Evolutionary conservation across 1,140 invertebrate genomes (phyloP), one percentile per base, ranked within the genome.

Genomic region (Luehdorfia chinensis): DNA sequence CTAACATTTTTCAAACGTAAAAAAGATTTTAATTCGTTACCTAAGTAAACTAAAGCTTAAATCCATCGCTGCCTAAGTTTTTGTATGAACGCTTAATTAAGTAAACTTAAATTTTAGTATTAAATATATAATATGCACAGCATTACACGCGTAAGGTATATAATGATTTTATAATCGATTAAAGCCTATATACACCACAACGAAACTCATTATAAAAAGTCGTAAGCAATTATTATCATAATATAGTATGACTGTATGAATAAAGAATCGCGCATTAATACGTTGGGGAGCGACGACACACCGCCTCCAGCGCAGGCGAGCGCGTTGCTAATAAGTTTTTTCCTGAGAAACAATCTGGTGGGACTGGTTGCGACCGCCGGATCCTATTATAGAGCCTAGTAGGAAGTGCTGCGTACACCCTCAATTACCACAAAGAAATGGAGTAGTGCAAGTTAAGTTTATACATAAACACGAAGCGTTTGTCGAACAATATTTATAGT

Each of bases 401-500:
- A 68, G 72, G 72, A 75, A 73, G 68, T 59, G 51, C 46, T 44
- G 47, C 51, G 31, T 51, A 51, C 55, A 59, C 59, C 57, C 59
- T 65, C 62, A 54, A 66, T 73, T 76, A 73, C 67, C 69, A 69
- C 61, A 44, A 63, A 67, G 67, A 76, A 76, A 76, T 76, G 59
- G 63, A 64, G 53, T 65, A 59, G 49, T 55, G 44, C 27, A 36
- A 27, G 13, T 48, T 28, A 46, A 15, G 46, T 11, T 32, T 13
- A 50, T 50, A 62, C 56, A 54, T 48, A 69, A 46, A 23, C 53
- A 0, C 30, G 6, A 11, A 1, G 15, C 12, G 36, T 7, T 47
- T 19, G 43, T 9, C 2, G 14, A 49, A 15, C 55, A 25, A 37
- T 7, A 21, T 9, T 28, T 8, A 1, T 30, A 30, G 13, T 7